Percentiles rank a stretch among this genome's conserved stretches.
Evolutionary conservation across 1,140 invertebrate genomes (phyloP).

Genomic region (Bilobella aurantiaca): DNA sequence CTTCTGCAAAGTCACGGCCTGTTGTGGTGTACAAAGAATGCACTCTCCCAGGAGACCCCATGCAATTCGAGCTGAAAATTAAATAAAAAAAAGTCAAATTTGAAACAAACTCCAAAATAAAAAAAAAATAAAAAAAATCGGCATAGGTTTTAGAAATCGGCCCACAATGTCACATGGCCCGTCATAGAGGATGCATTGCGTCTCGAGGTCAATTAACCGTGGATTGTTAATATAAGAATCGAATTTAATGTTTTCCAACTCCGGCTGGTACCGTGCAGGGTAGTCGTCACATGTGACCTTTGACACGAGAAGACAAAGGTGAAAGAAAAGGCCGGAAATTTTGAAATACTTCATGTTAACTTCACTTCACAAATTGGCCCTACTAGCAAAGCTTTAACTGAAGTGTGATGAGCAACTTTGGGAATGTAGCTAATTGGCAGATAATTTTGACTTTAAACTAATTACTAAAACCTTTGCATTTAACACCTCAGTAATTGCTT

Average conservation of each 20-base stretch:
- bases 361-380: too few species aligned
- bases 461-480: too few species aligned
- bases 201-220: constrained; percentile 1
- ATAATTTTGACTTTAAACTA: too few species aligned
- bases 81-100: too few species aligned
- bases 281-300: constrained; percentile 4
- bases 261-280: constrained; percentile 1
- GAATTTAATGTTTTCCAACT: constrained; percentile 4
- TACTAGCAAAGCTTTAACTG: too few species aligned
- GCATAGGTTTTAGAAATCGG: constrained; percentile 11
- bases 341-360: too few species aligned
- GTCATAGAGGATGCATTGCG: constrained; percentile 10
- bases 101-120: neutral
- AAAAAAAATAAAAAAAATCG: neutral
- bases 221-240: constrained; percentile 1
- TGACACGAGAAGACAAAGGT: too few species aligned
- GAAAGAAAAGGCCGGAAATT: too few species aligned
- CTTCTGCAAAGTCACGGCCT: constrained; percentile 4
- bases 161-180: constrained; percentile 21
- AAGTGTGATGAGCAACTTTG: too few species aligned
- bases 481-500: too few species aligned
- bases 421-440: too few species aligned
- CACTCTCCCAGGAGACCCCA: constrained; percentile 12
- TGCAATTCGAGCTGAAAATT: constrained; percentile 16
- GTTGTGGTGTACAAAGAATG: constrained; percentile 16